Percentiles rank a stretch among this genome's conserved stretches.
Evolutionary conservation across 1,140 invertebrate genomes (phyloP).

Genomic region (Maconellicoccus hirsutus): DNA sequence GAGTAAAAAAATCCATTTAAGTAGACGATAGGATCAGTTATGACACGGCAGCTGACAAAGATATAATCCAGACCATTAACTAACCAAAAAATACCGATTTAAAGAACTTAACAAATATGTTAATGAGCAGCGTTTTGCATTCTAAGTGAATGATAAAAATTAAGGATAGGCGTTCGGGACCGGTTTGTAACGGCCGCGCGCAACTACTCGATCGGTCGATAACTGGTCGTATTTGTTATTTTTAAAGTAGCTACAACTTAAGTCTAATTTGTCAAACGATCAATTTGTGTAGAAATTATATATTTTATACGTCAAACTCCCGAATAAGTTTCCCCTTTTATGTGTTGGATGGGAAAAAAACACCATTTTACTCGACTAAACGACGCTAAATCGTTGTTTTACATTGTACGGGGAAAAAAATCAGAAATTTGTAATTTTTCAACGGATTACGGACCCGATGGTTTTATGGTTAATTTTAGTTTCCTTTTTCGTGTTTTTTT

Average conservation of each 20-base stretch:
- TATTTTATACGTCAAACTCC: background rate
- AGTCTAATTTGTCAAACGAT: slow-evolving; percentile 21
- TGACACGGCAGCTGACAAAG: slow-evolving; percentile 19
- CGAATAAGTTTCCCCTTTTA: background rate
- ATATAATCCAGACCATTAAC: slow-evolving; percentile 18
- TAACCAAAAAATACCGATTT: slow-evolving; percentile 17
- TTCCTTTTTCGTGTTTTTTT: too few relatives aligned
- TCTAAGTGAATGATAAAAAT: slow-evolving; percentile 22
- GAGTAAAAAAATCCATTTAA: slow-evolving; percentile 8
- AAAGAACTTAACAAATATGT: slow-evolving; percentile 21
- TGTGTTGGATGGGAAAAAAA: background rate
- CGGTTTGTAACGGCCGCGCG: slow-evolving; percentile 9
- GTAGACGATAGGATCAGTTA: slow-evolving; percentile 11
- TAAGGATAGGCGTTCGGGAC: slow-evolving; percentile 17
- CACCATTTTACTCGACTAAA: background rate
- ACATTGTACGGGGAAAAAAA: background rate
- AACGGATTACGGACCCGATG: background rate
- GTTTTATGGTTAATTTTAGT: too few relatives aligned
- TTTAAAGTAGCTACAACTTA: slow-evolving; percentile 20
- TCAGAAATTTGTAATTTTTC: background rate
- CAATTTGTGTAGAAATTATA: slow-evolving; percentile 20
- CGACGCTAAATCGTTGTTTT: background rate
- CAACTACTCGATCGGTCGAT: slow-evolving; percentile 7
- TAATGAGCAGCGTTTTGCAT: slow-evolving; percentile 17
- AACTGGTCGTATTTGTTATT: slow-evolving; percentile 22